phyloP scores from a whole-genome alignment of 2,797 vertebrate species.

The Amazonetta brasiliensis region DNA sequence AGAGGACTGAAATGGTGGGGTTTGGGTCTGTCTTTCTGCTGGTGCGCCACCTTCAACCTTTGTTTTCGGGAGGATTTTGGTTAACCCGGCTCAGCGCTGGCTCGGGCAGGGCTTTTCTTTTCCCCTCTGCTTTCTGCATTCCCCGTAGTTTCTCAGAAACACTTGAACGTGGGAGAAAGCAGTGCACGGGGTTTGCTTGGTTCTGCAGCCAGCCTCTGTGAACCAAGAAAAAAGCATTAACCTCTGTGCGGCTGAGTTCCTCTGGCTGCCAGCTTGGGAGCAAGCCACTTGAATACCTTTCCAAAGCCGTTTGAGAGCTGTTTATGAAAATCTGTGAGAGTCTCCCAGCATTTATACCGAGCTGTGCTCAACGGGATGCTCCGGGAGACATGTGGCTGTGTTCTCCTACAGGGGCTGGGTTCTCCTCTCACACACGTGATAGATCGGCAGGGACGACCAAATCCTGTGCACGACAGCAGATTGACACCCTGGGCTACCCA shows the following conservation, averaged over 20 bases:
- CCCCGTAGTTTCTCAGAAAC: rapidly evolving
- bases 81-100: neutral
- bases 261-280: neutral
- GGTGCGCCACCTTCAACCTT: neutral
- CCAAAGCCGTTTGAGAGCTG: neutral
- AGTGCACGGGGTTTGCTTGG: neutral
- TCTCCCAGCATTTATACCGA: neutral
- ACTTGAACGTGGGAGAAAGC: neutral
- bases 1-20: neutral
- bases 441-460: neutral
- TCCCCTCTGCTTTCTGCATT: neutral
- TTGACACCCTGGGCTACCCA: neutral
- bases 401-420: neutral
- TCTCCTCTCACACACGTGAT: neutral
- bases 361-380: neutral
- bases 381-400: rapidly evolving
- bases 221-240: neutral
- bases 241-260: neutral
- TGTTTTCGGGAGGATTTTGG: slow-evolving; percentile 13
- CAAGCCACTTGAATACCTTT: neutral
- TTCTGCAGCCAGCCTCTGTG: neutral
- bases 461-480: neutral
- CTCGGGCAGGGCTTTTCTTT: neutral
- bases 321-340: neutral
- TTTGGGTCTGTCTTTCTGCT: neutral